Conservation (phyloP, 2,797 vertebrate species). For the Halcyon leucocephala region DNA sequence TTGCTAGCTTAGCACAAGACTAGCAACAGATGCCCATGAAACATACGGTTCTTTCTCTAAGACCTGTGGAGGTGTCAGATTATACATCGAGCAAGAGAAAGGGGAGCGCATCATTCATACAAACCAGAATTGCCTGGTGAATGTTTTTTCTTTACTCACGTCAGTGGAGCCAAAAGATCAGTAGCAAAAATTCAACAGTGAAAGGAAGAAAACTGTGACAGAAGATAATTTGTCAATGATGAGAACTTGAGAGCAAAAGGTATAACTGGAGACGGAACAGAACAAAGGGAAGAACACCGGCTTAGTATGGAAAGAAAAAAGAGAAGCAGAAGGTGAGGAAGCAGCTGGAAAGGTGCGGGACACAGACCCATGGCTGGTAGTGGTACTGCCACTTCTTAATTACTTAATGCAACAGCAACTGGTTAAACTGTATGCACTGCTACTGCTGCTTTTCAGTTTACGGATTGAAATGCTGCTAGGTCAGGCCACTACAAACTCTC, state of each 20-base stretch:
- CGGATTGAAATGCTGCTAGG: not conserved
- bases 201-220: not conserved
- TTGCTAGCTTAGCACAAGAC: not conserved
- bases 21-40: not conserved
- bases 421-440: not conserved
- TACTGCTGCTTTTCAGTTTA: not conserved
- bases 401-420: constrained; percentile 1
- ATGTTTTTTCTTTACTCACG: not conserved
- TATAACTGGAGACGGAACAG: not conserved
- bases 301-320: not conserved
- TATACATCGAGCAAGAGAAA: not conserved
- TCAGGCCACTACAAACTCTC: not conserved
- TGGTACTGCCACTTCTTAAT: not conserved
- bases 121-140: not conserved
- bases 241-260: not conserved
- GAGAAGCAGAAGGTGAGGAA: not conserved
- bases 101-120: not conserved
- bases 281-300: not conserved
- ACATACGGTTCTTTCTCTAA: not conserved
- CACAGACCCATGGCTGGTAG: not conserved
- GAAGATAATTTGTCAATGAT: not conserved
- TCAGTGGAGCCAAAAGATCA: not conserved
- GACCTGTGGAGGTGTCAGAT: not conserved
- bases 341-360: constrained; percentile 1
- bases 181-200: not conserved